Conservation (phyloP, 1,140 invertebrate species). For the Drosophila erecta region DNA sequence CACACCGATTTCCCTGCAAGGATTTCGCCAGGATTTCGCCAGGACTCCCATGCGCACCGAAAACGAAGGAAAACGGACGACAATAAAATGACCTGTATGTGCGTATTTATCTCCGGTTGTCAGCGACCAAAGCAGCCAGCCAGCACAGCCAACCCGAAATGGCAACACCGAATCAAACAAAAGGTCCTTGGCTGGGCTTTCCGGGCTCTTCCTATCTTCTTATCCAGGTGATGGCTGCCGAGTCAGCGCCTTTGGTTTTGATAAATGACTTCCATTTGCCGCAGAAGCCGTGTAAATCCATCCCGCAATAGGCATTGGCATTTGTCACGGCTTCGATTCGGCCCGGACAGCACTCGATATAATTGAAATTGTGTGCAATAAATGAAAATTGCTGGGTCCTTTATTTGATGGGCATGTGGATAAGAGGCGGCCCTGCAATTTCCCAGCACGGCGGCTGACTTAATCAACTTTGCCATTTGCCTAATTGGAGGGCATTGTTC, state of each 20-base stretch:
- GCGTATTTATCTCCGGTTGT: slow-evolving; percentile 54
- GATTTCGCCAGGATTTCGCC: too few species aligned
- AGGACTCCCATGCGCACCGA: neutral
- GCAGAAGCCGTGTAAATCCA: slow-evolving; percentile 65
- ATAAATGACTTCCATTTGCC: slow-evolving; percentile 68
- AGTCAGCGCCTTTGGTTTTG: slow-evolving; percentile 73
- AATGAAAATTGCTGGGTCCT: slow-evolving; percentile 49
- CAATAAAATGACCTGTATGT: slow-evolving; percentile 72
- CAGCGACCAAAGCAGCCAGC: slow-evolving; percentile 49
- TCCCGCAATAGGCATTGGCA: slow-evolving; percentile 50
- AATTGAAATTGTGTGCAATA: slow-evolving; percentile 67
- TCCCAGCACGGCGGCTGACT: slow-evolving; percentile 17
- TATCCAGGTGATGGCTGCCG: slow-evolving; percentile 53
- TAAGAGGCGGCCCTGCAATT: slow-evolving; percentile 19
- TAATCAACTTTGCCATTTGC: slow-evolving; percentile 39
- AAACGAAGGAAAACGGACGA: slow-evolving; percentile 29
- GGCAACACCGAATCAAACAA: slow-evolving; percentile 55
- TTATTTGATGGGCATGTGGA: slow-evolving; percentile 41
- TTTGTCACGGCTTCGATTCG: slow-evolving; percentile 60
- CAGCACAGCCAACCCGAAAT: slow-evolving; percentile 25
- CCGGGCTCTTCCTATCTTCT: slow-evolving; percentile 39
- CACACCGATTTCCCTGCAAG: slow-evolving; percentile 59
- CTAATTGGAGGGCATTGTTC: slow-evolving; percentile 51
- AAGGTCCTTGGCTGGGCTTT: slow-evolving; percentile 1
- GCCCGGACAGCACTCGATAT: slow-evolving; percentile 54